Conservation (phyloP, 2,888 invertebrate genomes). For the Dasypogon diadema region DNA sequence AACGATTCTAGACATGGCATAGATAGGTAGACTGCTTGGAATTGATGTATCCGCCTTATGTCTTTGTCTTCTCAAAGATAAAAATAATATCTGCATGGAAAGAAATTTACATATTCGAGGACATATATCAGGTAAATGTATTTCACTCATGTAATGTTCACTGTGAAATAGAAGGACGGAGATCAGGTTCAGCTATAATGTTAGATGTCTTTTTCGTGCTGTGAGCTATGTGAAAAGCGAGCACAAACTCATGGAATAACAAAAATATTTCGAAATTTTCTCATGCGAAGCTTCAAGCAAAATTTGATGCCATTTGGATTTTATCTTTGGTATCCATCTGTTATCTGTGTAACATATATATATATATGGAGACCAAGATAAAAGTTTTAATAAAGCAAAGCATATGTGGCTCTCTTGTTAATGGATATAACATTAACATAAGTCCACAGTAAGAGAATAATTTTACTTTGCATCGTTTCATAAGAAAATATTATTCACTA, state of each 20-base stretch:
- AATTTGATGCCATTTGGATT: conserved; percentile 14
- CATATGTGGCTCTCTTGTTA: conserved; percentile 1
- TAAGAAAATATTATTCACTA: too few species aligned
- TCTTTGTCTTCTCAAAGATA: conserved; percentile 8
- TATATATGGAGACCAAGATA: conserved; percentile 15
- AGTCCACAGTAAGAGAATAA: too few species aligned
- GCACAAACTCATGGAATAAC: not conserved
- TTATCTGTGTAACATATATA: conserved; percentile 13
- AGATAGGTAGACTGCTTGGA: not conserved
- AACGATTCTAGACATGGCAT: not conserved
- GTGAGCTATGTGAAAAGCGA: not conserved
- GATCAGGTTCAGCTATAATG: conserved; percentile 13
- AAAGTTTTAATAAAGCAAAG: conserved; percentile 4
- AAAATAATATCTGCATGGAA: conserved; percentile 12
- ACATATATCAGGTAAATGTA: conserved; percentile 31
- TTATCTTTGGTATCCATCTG: conserved; percentile 34
- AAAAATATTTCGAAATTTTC: conserved; percentile 6
- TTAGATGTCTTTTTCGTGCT: conserved; percentile 4
- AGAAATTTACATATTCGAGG: conserved; percentile 12
- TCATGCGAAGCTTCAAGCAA: conserved; percentile 18
- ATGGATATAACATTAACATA: too few species aligned
- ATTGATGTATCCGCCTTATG: conserved; percentile 9
- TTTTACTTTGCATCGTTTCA: too few species aligned
- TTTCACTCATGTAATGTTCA: conserved; percentile 17
- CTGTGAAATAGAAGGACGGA: conserved; percentile 4